Evolutionary conservation across 2,797 vertebrate species (phyloP).

Genomic region (Anniella stebbinsi): DNA sequence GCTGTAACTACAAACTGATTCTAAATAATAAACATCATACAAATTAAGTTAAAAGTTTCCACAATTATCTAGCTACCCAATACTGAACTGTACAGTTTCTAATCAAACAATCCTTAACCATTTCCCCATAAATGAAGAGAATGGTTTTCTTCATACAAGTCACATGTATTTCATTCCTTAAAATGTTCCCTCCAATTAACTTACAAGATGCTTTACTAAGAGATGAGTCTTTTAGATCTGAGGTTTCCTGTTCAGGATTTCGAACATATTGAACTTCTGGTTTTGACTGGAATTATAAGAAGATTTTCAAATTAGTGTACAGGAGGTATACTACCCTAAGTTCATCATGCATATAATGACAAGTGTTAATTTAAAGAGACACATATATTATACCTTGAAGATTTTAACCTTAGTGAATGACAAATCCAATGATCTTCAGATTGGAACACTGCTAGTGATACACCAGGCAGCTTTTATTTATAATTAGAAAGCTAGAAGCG

Average conservation of each 20-base stretch:
- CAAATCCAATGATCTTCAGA: conserved; percentile 22
- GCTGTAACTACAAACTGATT: not conserved
- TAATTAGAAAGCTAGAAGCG: not conserved
- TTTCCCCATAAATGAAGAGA: not conserved
- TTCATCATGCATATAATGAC: conserved; percentile 24
- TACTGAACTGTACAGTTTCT: not conserved
- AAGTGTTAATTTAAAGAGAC: conserved; percentile 48
- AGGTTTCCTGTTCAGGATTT: conserved; percentile 83
- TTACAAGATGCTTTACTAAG: conserved; percentile 85
- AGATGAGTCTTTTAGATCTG: conserved; percentile 79
- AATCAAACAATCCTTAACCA: not conserved
- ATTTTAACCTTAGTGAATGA: conserved; percentile 39
- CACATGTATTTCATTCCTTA: conserved; percentile 37
- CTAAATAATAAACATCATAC: not conserved
- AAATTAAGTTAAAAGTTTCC: not conserved
- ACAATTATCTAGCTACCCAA: not conserved
- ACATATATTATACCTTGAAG: conserved; percentile 29
- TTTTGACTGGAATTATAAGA: conserved; percentile 85
- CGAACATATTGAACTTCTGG: conserved; percentile 90
- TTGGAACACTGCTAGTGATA: not conserved
- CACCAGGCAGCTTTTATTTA: conserved; percentile 11
- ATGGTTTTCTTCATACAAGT: not conserved
- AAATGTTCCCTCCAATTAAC: conserved; percentile 61
- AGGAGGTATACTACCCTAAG: not conserved
- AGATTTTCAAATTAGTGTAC: conserved; percentile 54